A percentile compares a stretch with the other conserved stretches of the same genome.
Evolutionary conservation across 2,113 vertebrate species (phyloP).

Genomic region (Platysternon megacephalum): DNA sequence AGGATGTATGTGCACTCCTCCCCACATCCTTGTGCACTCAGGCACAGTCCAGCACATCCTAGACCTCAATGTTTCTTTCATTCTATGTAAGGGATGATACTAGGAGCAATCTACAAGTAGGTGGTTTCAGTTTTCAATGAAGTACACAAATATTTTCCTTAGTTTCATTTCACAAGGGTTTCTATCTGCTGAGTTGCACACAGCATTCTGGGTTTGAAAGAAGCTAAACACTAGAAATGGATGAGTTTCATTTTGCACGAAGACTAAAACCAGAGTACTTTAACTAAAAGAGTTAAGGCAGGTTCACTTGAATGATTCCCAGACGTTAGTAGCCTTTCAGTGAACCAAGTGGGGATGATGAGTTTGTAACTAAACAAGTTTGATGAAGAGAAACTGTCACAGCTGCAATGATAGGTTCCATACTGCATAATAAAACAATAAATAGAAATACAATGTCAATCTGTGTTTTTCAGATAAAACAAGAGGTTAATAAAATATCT

Average conservation of each 20-base stretch:
- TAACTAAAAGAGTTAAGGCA: not conserved
- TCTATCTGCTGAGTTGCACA: not conserved
- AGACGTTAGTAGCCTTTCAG: not conserved
- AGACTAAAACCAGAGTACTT: not conserved
- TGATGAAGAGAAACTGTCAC: not conserved
- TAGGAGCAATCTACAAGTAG: not conserved
- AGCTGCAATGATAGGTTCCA: not conserved
- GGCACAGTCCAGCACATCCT: not conserved
- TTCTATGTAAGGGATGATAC: not conserved
- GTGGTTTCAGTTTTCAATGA: not conserved
- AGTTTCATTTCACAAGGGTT: not conserved
- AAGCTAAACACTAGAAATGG: not conserved
- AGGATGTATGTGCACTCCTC: not conserved
- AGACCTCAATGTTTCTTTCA: not conserved
- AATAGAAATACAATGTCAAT: not conserved
- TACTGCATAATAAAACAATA: not conserved
- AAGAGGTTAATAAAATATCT: not conserved
- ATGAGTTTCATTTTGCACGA: not conserved
- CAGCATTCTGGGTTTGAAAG: not conserved
- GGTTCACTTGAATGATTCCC: not conserved
- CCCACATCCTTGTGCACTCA: not conserved
- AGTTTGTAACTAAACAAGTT: not conserved
- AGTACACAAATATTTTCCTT: no score
- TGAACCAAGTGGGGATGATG: not conserved
- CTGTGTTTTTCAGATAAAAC: not conserved